These are phyloP conservation scores for Pantala flavescens DNA, from an alignment of 1,140 invertebrate species.

Conservation along the genomic window DNA sequence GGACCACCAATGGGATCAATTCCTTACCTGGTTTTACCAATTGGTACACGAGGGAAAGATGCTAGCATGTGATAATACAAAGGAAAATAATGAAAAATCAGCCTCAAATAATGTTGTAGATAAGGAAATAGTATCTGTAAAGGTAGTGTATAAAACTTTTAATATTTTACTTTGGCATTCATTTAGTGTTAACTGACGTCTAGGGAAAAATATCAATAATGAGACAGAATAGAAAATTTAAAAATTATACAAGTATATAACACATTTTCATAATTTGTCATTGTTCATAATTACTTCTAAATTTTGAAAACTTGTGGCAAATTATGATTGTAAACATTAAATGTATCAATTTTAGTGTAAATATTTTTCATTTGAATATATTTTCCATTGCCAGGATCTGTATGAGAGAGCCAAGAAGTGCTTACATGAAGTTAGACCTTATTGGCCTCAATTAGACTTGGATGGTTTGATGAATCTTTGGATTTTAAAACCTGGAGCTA, in stretches of 20 bases:
- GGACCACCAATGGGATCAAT: slow-evolving; percentile 78
- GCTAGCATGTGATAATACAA: slow-evolving; percentile 29
- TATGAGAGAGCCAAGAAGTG: slow-evolving; percentile 37
- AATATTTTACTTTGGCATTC: background rate
- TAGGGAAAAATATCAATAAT: background rate
- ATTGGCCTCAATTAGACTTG: slow-evolving; percentile 70
- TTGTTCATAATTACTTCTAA: too few relatives aligned
- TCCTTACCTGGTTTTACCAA: slow-evolving; percentile 63
- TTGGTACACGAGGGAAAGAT: slow-evolving; percentile 51
- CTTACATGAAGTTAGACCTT: slow-evolving; percentile 47
- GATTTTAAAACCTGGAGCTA: slow-evolving; percentile 92
- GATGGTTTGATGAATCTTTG: slow-evolving; percentile 82
- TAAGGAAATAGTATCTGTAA: too few relatives aligned
- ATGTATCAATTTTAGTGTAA: too few relatives aligned
- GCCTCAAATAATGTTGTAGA: too few relatives aligned
- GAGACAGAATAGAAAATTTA: too few relatives aligned
- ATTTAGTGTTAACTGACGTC: background rate
- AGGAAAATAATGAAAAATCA: slow-evolving; percentile 17
- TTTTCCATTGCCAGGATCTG: slow-evolving; percentile 32
- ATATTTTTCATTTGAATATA: too few relatives aligned
- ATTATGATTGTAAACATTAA: too few relatives aligned
- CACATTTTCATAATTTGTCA: too few relatives aligned
- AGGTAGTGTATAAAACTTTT: too few relatives aligned
- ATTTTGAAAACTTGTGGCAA: too few relatives aligned
- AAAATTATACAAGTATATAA: too few relatives aligned